These are phyloP conservation scores for Xylota sylvarum DNA, from an alignment of 2,888 invertebrate genomes.

Conservation along the genomic window DNA sequence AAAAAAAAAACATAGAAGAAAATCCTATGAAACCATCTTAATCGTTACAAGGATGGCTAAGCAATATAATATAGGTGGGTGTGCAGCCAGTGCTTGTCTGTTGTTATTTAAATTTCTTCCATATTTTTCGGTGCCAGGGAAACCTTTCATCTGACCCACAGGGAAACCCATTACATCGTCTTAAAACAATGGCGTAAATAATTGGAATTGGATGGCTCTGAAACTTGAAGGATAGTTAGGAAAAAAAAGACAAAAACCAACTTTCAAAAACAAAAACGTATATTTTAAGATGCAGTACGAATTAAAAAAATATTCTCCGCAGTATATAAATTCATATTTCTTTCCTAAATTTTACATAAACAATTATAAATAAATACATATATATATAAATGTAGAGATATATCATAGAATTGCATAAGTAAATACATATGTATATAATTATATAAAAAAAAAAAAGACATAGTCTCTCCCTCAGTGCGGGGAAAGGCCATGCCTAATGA, in stretches of 20 bases:
- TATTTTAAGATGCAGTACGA: slow-evolving; percentile 62
- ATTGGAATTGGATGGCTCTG: slow-evolving; percentile 39
- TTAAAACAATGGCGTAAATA: slow-evolving; percentile 55
- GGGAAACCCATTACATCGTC: slow-evolving; percentile 38
- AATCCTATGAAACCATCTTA: slow-evolving; percentile 23
- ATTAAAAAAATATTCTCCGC: slow-evolving; percentile 50
- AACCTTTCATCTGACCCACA: slow-evolving; percentile 14
- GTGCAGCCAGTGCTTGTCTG: slow-evolving; percentile 1
- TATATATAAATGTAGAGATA: slow-evolving; percentile 15
- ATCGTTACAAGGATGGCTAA: slow-evolving; percentile 65
- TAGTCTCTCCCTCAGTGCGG: slow-evolving; percentile 49
- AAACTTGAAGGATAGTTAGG: neutral
- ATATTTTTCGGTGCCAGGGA: slow-evolving; percentile 14
- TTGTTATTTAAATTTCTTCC: slow-evolving; percentile 53
- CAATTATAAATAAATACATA: slow-evolving; percentile 72
- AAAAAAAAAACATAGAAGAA: neutral
- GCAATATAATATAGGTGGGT: slow-evolving; percentile 36
- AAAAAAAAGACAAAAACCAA: slow-evolving; percentile 13
- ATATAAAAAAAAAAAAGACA: slow-evolving; percentile 36
- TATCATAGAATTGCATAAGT: slow-evolving; percentile 48
- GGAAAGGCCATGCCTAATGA: slow-evolving; percentile 55
- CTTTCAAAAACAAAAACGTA: slow-evolving; percentile 57
- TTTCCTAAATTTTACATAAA: slow-evolving; percentile 54
- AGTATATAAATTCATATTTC: slow-evolving; percentile 69
- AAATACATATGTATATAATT: slow-evolving; percentile 31